Evolutionary conservation across 2,797 vertebrate species (phyloP).

Genomic region (Labeo calbasu): DNA sequence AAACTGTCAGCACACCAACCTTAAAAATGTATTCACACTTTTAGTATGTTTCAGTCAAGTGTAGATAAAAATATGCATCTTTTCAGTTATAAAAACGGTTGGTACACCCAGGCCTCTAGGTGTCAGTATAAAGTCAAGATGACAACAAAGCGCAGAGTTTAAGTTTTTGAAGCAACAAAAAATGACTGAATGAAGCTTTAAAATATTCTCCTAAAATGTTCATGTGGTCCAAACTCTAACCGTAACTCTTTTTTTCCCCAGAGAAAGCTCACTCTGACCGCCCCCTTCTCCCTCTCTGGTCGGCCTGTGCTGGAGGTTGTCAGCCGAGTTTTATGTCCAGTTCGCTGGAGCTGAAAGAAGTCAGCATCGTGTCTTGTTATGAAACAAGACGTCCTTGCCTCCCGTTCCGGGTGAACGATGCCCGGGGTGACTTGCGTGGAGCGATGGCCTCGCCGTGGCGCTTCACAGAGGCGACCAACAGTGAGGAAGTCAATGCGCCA

Average conservation of each 20-base stretch:
- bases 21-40: slow-evolving; percentile 39
- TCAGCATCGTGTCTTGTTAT: slow-evolving; percentile 85
- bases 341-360: slow-evolving; percentile 88
- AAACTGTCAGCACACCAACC: slow-evolving; percentile 74
- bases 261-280: slow-evolving; percentile 53
- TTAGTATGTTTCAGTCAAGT: slow-evolving; percentile 21
- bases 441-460: slow-evolving; percentile 66
- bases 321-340: slow-evolving; percentile 83
- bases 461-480: slow-evolving; percentile 77
- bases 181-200: neutral
- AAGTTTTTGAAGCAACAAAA: neutral
- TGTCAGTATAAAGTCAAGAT: neutral
- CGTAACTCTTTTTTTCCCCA: slow-evolving; percentile 72
- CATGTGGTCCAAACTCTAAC: slow-evolving; percentile 52
- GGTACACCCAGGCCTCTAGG: neutral
- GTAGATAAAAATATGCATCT: neutral
- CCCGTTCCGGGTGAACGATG: slow-evolving; percentile 70
- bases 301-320: slow-evolving; percentile 78
- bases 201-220: neutral
- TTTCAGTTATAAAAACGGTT: neutral
- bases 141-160: neutral
- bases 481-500: slow-evolving; percentile 84
- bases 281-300: slow-evolving; percentile 67
- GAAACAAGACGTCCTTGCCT: slow-evolving; percentile 82
- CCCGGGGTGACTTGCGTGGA: slow-evolving; percentile 70